Evolutionary conservation across 2,888 invertebrate species (phyloP).

Genomic region (Cactoblastis cactorum): DNA sequence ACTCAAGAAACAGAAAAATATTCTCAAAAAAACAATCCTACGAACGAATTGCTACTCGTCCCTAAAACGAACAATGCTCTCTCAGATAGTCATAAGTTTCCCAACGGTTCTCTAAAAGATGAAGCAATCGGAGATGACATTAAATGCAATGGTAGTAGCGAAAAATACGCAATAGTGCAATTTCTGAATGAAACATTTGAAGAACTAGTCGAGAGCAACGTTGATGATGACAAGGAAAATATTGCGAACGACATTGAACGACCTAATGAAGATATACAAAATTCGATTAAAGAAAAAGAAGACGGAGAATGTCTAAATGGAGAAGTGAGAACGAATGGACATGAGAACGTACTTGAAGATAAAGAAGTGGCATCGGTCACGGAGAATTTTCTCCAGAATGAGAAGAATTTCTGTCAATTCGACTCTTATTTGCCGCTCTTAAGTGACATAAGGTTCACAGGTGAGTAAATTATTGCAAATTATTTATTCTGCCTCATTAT

Average conservation of each 20-base stretch:
- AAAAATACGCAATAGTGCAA: conserved; percentile 63
- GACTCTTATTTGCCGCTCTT: conserved; percentile 58
- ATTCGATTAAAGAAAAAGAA: conserved; percentile 21
- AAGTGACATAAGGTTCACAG: conserved; percentile 71
- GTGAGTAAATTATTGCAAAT: conserved; percentile 35
- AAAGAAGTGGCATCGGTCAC: conserved; percentile 42
- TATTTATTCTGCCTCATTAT: no score
- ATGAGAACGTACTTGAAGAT: conserved; percentile 27
- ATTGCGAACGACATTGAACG: conserved; percentile 39
- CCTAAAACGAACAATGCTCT: not conserved
- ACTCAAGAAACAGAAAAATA: no score
- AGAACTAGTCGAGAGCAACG: conserved; percentile 68
- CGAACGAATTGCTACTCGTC: not conserved
- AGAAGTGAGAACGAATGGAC: conserved; percentile 31
- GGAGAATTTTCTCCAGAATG: conserved; percentile 68
- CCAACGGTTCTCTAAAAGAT: conserved; percentile 23
- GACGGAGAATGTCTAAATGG: conserved; percentile 26
- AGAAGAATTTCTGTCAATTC: conserved; percentile 67
- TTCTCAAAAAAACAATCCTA: conserved; percentile 10
- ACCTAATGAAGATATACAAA: conserved; percentile 23
- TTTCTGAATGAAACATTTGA: conserved; percentile 66
- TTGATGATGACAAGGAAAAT: conserved; percentile 58
- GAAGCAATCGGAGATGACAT: conserved; percentile 21
- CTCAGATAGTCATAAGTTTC: conserved; percentile 8
- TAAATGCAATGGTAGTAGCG: conserved; percentile 49